phyloP scores from a whole-genome alignment of 2,113 vertebrate genomes.

The Scytalopus superciliaris region DNA sequence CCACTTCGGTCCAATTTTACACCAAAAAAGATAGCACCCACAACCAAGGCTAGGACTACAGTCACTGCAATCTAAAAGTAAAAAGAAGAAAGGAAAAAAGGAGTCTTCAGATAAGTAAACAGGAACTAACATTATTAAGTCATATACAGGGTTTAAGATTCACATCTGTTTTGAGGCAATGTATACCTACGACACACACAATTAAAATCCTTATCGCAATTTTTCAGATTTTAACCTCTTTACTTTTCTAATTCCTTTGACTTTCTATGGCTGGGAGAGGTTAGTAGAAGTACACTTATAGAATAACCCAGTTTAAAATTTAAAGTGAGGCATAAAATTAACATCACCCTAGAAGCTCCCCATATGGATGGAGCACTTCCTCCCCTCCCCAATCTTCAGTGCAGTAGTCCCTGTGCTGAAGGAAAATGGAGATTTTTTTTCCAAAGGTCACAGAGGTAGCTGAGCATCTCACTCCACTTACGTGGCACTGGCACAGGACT shows the following conservation, averaged over 20 bases:
- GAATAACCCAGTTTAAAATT: not conserved
- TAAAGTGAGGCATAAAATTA: not conserved
- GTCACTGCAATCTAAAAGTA: constrained; percentile 57
- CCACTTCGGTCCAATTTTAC: constrained; percentile 57
- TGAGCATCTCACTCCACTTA: not conserved
- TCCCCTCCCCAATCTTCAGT: not conserved
- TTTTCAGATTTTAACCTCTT: not conserved
- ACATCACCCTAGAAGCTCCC: not conserved
- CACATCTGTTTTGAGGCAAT: not conserved
- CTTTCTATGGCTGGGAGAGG: not conserved
- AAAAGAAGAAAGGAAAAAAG: not conserved
- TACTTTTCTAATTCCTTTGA: not conserved
- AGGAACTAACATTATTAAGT: not conserved
- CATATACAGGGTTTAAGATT: not conserved
- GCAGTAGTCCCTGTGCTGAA: not conserved
- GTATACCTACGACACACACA: not conserved
- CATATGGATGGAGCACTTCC: not conserved
- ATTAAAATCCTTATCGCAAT: not conserved
- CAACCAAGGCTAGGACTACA: constrained; percentile 33
- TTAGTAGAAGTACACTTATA: not conserved
- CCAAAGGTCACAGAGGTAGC: not conserved
- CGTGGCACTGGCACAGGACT: not conserved
- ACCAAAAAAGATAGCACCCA: constrained; percentile 69
- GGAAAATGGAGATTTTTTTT: not conserved
- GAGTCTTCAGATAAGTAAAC: not conserved